Evolutionary conservation across 2,113 vertebrate genomes (phyloP).

Genomic region (Acinonyx jubatus): DNA sequence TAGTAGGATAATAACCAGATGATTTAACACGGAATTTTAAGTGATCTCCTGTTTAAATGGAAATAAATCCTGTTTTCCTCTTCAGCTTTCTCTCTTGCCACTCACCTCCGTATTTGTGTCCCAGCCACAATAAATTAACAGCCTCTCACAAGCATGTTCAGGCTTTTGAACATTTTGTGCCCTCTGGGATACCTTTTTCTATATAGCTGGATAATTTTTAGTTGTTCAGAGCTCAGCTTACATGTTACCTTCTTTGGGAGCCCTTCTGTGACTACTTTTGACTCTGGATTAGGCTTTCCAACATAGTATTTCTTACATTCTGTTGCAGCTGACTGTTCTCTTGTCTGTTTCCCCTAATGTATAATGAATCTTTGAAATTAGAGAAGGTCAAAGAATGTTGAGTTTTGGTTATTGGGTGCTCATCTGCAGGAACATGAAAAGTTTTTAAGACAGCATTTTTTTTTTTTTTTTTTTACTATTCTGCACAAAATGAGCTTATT

Average conservation of each 20-base stretch:
- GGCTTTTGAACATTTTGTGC: neutral
- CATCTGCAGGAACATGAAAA: neutral
- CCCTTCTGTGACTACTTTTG: neutral
- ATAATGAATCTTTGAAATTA: slow-evolving; percentile 43
- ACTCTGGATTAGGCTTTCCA: neutral
- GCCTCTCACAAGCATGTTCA: neutral
- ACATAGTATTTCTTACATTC: neutral
- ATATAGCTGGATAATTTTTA: neutral
- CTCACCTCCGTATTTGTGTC: neutral
- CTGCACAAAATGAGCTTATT: neutral
- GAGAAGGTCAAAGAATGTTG: neutral
- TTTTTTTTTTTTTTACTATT: slow-evolving; percentile 1
- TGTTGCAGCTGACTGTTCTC: neutral
- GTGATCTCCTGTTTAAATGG: neutral
- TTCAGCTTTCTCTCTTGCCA: neutral
- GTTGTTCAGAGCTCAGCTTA: neutral
- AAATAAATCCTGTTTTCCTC: neutral
- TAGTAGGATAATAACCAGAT: slow-evolving; percentile 8
- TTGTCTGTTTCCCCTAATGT: neutral
- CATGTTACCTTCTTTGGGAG: neutral
- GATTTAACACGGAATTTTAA: slow-evolving; percentile 41
- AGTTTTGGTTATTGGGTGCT: slow-evolving; percentile 33
- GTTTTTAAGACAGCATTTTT: neutral
- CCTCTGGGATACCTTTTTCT: neutral
- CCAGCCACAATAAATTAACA: neutral